Conservation (phyloP, 2,888 invertebrate genomes). For the Xestobium rufovillosum region DNA sequence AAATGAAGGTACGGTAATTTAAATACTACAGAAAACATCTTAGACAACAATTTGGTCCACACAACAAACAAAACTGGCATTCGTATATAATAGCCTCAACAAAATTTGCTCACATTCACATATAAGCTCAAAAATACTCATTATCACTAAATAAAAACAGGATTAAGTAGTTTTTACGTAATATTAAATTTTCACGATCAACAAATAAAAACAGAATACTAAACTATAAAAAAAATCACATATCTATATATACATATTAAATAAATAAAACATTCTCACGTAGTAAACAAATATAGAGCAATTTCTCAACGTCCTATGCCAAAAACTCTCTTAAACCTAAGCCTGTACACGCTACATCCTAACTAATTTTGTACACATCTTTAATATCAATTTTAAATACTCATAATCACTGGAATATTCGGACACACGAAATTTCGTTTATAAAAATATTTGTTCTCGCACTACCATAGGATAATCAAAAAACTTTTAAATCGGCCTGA, state of each 20-base stretch:
- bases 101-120: no score
- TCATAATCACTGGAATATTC: no score
- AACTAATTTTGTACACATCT: slow-evolving; percentile 21
- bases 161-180: no score
- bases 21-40: slow-evolving; percentile 12
- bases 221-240: slow-evolving; percentile 17
- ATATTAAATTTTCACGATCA: neutral
- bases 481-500: no score
- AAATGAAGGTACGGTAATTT: slow-evolving; percentile 9
- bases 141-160: no score
- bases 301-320: neutral
- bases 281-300: neutral
- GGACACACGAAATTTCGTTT: no score
- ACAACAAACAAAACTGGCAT: no score
- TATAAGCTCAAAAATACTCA: no score
- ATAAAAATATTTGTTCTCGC: no score
- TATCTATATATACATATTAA: slow-evolving; percentile 25
- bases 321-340: slow-evolving; percentile 14
- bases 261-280: slow-evolving; percentile 25
- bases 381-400: slow-evolving; percentile 18
- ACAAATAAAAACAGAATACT: slow-evolving; percentile 2
- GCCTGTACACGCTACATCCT: slow-evolving; percentile 16
- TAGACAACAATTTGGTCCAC: slow-evolving; percentile 9
- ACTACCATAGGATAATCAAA: no score
- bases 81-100: no score